Conservation (phyloP, 2,113 vertebrate species). For the Crocuta crocuta region DNA sequence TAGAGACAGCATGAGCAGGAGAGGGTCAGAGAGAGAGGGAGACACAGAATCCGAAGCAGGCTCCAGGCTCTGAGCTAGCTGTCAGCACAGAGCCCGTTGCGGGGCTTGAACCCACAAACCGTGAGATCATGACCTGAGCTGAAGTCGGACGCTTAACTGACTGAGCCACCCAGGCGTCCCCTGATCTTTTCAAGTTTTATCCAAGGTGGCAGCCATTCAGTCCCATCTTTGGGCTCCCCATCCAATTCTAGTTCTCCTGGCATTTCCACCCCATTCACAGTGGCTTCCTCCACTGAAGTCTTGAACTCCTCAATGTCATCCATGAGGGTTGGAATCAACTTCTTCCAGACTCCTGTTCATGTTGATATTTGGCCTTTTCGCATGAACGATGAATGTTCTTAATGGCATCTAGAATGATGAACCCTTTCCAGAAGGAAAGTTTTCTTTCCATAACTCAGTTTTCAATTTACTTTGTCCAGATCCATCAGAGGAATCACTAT, state of each 20-base stretch:
- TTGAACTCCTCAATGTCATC: neutral
- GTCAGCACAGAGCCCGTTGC: too few species aligned
- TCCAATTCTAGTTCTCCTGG: neutral
- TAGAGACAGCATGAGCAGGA: too few species aligned
- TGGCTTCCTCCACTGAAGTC: neutral
- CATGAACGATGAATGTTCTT: neutral
- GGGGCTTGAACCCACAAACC: too few species aligned
- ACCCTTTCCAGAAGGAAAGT: neutral
- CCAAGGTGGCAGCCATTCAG: neutral
- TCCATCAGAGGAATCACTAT: neutral
- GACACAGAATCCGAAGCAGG: too few species aligned
- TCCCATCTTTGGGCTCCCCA: neutral
- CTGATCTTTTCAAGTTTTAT: neutral
- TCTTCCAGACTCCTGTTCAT: neutral
- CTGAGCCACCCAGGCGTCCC: too few species aligned
- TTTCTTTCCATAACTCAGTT: neutral
- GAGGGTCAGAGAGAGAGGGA: too few species aligned
- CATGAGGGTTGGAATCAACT: neutral
- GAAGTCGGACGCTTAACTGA: too few species aligned
- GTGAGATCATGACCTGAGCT: too few species aligned
- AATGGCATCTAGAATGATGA: neutral
- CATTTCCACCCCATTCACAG: neutral
- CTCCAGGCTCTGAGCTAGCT: too few species aligned
- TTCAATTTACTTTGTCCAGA: neutral
- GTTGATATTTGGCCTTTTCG: neutral